phyloP scores from a whole-genome alignment of 2,797 vertebrate genomes.

The Odontamblyopus lacepedii region DNA sequence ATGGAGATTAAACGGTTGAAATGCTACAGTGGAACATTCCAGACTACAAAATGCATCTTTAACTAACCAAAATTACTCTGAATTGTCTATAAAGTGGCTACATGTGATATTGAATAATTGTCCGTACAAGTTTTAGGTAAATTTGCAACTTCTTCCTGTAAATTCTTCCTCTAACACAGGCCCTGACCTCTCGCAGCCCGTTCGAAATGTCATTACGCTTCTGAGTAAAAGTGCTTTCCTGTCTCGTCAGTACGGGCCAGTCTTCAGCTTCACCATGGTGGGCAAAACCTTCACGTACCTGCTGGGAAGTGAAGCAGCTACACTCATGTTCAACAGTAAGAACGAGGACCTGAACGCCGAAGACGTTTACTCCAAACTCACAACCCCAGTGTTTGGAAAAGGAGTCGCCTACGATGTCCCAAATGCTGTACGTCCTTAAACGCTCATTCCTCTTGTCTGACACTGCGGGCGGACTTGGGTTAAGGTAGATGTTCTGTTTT shows the following conservation, averaged over 20 bases:
- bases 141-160: too few species aligned
- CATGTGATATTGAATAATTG: too few species aligned
- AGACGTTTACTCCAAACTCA: slow-evolving; percentile 92
- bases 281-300: slow-evolving; percentile 97
- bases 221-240: not conserved
- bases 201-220: not conserved
- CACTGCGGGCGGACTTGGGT: not conserved
- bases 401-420: slow-evolving; percentile 96
- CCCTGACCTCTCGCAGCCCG: too few species aligned
- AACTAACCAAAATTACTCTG: too few species aligned
- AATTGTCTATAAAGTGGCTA: too few species aligned
- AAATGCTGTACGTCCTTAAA: slow-evolving; percentile 80
- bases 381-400: slow-evolving; percentile 95
- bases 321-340: slow-evolving; percentile 94
- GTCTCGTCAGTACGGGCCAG: slow-evolving; percentile 87
- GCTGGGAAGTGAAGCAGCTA: slow-evolving; percentile 91
- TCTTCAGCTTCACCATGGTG: slow-evolving; percentile 99
- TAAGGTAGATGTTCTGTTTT: not conserved
- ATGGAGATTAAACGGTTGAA: too few species aligned
- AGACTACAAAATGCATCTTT: too few species aligned
- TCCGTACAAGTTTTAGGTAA: too few species aligned
- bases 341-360: slow-evolving; percentile 97
- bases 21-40: too few species aligned
- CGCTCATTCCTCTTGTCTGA: not conserved
- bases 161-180: too few species aligned